Evolutionary conservation across 2,113 vertebrate species (phyloP).

Genomic region (Lepidothrix coronata): DNA sequence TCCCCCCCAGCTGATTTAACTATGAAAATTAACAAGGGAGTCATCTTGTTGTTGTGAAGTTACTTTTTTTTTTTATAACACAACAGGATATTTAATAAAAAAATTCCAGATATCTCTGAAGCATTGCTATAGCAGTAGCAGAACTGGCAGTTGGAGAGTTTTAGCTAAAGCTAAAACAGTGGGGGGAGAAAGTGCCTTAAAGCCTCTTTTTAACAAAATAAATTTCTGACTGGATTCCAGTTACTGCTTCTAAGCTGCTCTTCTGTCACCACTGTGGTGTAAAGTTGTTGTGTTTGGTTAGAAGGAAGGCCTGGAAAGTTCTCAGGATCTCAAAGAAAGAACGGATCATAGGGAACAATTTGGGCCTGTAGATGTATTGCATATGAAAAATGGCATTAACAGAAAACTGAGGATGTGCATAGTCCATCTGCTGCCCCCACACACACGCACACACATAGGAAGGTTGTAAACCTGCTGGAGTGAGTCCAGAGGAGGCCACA

Average conservation of each 20-base stretch:
- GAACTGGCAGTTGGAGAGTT: not conserved
- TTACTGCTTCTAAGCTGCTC: not conserved
- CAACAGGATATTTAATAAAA: not conserved
- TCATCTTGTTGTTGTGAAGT: not conserved
- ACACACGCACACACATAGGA: not conserved
- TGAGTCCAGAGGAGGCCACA: not conserved
- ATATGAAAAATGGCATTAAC: not conserved
- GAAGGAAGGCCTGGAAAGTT: not conserved
- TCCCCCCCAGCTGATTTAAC: not conserved
- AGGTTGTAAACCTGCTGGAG: not conserved
- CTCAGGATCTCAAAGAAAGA: not conserved
- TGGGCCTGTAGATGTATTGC: not conserved
- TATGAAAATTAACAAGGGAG: not conserved
- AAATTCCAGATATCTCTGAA: not conserved
- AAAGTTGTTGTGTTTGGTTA: not conserved
- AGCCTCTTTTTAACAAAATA: not conserved
- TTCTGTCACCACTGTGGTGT: not conserved
- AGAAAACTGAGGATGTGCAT: not conserved
- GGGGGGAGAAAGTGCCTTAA: not conserved
- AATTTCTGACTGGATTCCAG: not conserved
- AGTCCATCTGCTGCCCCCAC: not conserved
- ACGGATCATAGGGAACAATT: not conserved
- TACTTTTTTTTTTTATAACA: not conserved
- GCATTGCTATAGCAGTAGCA: not conserved
- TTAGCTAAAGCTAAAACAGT: not conserved